Base-by-base conservation (phyloP, 2,888 invertebrate species). In the Ommatoiulus sabulosus region DNA sequence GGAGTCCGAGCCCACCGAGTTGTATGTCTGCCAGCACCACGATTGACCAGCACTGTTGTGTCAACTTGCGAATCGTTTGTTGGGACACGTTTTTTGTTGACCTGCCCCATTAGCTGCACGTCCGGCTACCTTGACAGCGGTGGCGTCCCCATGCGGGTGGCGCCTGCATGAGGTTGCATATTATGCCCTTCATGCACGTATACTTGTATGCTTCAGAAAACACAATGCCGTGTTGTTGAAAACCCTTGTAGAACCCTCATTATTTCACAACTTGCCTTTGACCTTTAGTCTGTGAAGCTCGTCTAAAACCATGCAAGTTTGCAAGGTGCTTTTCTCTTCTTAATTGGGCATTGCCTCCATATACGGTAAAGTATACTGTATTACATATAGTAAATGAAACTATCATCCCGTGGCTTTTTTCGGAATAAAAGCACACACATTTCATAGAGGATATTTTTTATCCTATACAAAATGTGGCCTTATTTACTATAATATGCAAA, bases 11-110 rank as follows among this genome's bases (percentile, higher is more conserved):
- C 72, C 72, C 72, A 72, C 72, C 72, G 20, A 8, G 72, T 72
- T 72, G 72, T 12, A 3, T 24, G 72, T 72, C 72, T 72, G 63
- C 63, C 20, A 63, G 63, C 63, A n/a, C 20, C 63, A 72, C 20
- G 72, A 72, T 72, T 72, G 72, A 72, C 72, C 72, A 72, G 24
- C 24, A 24, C 72, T 72, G 72, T 72, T 72, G 7, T 72, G 72
- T 72, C 72, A 72, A 72, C 72, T 72, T 20, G 72, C 1, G 72
- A 24, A 72, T 12, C 24, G 6, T 72, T 6, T 72, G 72, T 72
- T 72, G 72, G 72, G 72, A 72, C 72, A 72, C 72, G 72, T 72
- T 72, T 72, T 72, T 72, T 72, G 72, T 72, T 72, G 72, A 72
- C 72, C 72, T 72, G 72, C 72, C 72, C 72, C 72, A 72, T 72